Conservation (phyloP, 2,113 vertebrate genomes). For the Plestiodon gilberti region DNA sequence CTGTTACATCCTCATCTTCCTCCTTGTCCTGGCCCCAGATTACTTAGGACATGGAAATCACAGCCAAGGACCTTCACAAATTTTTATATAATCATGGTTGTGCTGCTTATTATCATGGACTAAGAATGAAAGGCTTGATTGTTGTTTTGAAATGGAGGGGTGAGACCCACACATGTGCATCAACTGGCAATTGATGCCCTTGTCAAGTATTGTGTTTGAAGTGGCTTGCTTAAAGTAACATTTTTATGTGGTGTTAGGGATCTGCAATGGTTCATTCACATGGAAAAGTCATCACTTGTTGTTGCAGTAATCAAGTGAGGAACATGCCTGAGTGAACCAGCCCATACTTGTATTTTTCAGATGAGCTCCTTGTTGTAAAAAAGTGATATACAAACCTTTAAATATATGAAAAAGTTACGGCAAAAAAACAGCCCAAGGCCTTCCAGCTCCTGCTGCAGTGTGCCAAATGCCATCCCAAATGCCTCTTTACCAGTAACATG, state of each 20-base stretch:
- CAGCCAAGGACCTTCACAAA: slow-evolving; percentile 2
- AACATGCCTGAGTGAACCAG: not conserved
- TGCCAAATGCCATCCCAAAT: no score
- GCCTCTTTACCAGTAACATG: no score
- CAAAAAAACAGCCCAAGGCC: no score
- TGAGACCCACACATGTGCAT: not conserved
- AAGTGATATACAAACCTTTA: no score
- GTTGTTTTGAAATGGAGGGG: not conserved
- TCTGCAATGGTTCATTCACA: not conserved
- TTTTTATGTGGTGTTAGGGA: not conserved
- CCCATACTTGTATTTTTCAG: no score
- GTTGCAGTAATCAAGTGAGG: not conserved
- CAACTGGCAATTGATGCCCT: not conserved
- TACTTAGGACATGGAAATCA: not conserved
- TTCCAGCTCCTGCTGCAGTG: no score
- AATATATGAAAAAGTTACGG: no score
- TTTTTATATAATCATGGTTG: not conserved
- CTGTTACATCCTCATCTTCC: slow-evolving; percentile 21
- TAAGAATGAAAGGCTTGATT: not conserved
- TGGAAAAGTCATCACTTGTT: not conserved
- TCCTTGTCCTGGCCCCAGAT: slow-evolving; percentile 17
- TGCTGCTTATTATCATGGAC: not conserved
- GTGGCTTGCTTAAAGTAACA: not conserved
- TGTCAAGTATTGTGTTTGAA: not conserved
- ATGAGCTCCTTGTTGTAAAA: not conserved